Evolutionary conservation across 1,140 invertebrate genomes (phyloP), one percentile per base, ranked within the genome.

Genomic region (Uloborus diversus): DNA sequence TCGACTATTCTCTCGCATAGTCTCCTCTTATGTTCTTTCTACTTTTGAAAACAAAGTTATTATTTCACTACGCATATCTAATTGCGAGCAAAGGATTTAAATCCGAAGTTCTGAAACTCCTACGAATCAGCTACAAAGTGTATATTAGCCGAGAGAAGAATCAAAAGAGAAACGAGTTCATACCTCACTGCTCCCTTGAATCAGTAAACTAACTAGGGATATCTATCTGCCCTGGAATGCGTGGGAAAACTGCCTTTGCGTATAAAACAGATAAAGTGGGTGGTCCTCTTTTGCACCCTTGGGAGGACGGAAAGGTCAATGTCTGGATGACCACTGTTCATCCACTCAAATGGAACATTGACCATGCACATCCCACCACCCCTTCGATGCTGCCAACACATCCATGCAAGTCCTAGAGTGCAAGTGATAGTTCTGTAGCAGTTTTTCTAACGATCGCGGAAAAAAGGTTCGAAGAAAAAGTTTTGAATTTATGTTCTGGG

Each of bases 271-370:
- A 71, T 49, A 37, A 42, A 23, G 49, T 47, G 37, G 70, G 70
- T 62, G 70, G 70, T 62, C 70, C 70, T 25, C 14, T 4, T 20
- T 11, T 32, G 33, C 20, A 53, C 53, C 32, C 49, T 59, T 32
- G 42, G 57, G 57, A 42, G 59, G 35, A 13, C 42, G 57, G 35
- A 25, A 53, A 73, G 70, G 70, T 73, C 70, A 73, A 73, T 73
- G 70, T 37, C 70, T 73, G 70, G 37, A 61, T 73, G 70, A 73
- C 70, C 70, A 73, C 35, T 49, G 57, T 28, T 59, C 68, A 59
- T 57, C 37, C 59, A 49, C 13, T 73, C 53, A 37, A 73, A 62
- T 51, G 70, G 70, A 73, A 73, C 70, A 23, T 49, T 51, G 57
- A 49, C 70, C 70, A 73, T 73, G 70, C 57, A 73, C 28, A 28